Evolutionary conservation across 2,113 vertebrate genomes (phyloP), one percentile per base, ranked within the genome.

Genomic region (Sturnus vulgaris): DNA sequence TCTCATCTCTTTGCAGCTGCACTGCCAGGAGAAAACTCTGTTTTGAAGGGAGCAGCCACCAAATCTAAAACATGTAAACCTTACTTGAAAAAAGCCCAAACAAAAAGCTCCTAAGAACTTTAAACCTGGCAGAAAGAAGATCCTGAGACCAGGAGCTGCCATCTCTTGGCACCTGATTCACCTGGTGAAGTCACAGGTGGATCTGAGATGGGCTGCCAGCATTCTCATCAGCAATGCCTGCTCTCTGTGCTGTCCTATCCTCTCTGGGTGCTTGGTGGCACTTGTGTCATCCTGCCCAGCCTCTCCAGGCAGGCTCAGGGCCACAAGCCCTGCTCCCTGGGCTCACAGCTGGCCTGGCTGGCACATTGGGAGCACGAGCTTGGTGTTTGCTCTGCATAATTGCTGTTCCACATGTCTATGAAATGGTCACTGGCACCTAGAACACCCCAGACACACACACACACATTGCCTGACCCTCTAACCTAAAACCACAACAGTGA

Each of bases 381-480:
- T 56, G 44, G 60, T 1, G 15, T 55, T 76, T 35, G 40, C n/a
- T 65, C 19, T 59, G 53, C 4, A 3, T 33, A 39, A 56, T 35
- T 73, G 9, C 15, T 85, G 42, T 40, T 56, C n/a, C n/a, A 69
- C 17, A 25, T 1, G 1, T 15, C 8, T 16, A 28, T 40, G 56
- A 35, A 78, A 46, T n/a, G 1, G 2, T 35, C 24, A 16, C 0
- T 57, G 47, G 47, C 37, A 57, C 24, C 27, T 39, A 33, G 63
- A 82, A 3, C 42, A 55, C 10, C 5, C 31, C 30, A 53, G 73
- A 5, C 28, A 15, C 0, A 6, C 31, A 15, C 0, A 6, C 31
- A 47, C 35, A 64, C 21, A 2, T 4, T 35, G 14, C 31, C 31
- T 50, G 59, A 12, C 49, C 19, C 12, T 5, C 27, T 28, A 7